These are phyloP conservation scores for Mythimna impura DNA, from an alignment of 2,888 invertebrate genomes.

Conservation along the genomic window DNA sequence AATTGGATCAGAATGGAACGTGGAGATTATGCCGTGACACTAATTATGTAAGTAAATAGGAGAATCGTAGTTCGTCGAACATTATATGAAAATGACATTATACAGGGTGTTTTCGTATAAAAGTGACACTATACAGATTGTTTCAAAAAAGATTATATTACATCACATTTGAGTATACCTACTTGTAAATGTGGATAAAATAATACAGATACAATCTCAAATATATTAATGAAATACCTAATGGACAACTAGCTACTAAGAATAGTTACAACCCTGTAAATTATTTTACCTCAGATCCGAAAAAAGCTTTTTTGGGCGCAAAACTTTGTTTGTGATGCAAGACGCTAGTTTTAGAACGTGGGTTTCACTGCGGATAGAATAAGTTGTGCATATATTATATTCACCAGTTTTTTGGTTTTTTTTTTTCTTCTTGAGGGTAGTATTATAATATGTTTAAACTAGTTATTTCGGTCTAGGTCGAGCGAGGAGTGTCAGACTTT, in stretches of 20 bases:
- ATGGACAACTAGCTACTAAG: background rate
- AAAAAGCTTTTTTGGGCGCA: background rate
- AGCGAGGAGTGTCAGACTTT: too few species aligned
- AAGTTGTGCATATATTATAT: background rate
- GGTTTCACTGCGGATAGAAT: background rate
- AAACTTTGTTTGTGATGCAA: conserved; percentile 1
- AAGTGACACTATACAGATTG: background rate
- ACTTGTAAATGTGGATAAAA: too few species aligned
- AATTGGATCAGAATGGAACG: conserved; percentile 10
- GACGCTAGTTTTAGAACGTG: background rate
- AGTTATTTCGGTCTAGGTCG: too few species aligned
- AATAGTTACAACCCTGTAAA: conserved; percentile 4
- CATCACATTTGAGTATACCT: background rate
- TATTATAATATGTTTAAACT: too few species aligned
- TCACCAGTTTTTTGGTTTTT: too few species aligned
- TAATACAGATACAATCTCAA: too few species aligned
- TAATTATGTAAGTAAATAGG: background rate
- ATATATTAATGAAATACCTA: background rate
- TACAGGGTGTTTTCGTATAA: background rate
- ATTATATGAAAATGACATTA: background rate
- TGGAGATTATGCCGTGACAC: conserved; percentile 1
- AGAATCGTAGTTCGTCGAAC: background rate
- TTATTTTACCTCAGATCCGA: background rate
- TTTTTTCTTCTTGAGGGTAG: too few species aligned
- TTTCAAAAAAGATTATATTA: background rate